Conservation (phyloP, 2,113 vertebrate genomes). For the Poecilia latipinna region DNA sequence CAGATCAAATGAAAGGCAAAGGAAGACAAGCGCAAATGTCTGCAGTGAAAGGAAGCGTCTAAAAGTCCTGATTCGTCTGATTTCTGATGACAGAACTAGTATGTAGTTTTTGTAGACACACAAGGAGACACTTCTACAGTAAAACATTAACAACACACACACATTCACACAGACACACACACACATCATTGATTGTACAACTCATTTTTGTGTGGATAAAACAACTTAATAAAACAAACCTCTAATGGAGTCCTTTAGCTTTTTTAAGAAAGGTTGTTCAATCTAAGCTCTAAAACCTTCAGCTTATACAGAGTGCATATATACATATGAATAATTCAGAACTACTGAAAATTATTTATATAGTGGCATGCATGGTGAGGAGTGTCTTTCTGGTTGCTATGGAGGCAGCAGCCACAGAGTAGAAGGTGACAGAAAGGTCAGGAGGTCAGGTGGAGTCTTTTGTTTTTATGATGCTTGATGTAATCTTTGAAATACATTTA, state of each 20-base stretch:
- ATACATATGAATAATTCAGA: conserved; percentile 46
- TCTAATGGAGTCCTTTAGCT: not conserved
- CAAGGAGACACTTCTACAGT: not conserved
- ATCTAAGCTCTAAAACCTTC: not conserved
- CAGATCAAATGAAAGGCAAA: conserved; percentile 43
- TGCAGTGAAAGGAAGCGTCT: conserved; percentile 32
- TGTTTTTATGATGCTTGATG: not conserved
- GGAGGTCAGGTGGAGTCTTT: not conserved
- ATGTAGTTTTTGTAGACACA: conserved; percentile 21
- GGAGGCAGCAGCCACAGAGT: conserved; percentile 25
- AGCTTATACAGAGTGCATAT: conserved; percentile 29
- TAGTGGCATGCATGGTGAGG: conserved; percentile 12
- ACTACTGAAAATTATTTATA: conserved; percentile 54
- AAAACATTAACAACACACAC: not conserved
- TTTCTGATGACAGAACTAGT: not conserved
- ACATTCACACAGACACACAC: conserved; percentile 5
- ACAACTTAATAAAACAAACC: not conserved
- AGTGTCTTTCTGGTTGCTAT: not conserved
- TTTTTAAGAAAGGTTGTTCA: conserved; percentile 12
- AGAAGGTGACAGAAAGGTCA: conserved; percentile 15
- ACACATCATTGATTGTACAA: not conserved
- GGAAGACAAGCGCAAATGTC: conserved; percentile 44
- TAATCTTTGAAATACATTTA: no score
- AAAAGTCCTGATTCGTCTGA: not conserved
- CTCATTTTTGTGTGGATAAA: not conserved